Evolutionary conservation across 2,113 vertebrate species (phyloP), one percentile per base, ranked within the genome.

Genomic region (Scomber scombrus): DNA sequence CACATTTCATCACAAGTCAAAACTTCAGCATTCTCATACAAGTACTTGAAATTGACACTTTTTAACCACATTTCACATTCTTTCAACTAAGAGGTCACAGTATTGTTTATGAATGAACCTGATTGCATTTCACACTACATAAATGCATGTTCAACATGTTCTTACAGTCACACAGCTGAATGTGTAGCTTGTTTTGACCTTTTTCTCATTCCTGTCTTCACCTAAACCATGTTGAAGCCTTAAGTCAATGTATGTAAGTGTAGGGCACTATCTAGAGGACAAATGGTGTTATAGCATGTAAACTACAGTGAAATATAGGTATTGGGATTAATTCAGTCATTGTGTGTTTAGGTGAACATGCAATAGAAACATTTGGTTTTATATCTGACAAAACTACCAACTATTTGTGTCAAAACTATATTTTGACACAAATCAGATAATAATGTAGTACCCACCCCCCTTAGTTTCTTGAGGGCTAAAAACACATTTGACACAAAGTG

Each of bases 191-290:
- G 18, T 47, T 47, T 14, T 67, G 29, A 9, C 19, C 45, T 57
- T 46, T 75, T 12, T 26, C 40, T n/a, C 11, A 3, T 60, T 51
- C 1, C 0, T 9, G 15, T 46, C 2, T 21, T 5, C 6, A 61
- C 18, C 11, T 16, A 2, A 71, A 31, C 7, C 16, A 49, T 12
- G 19, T 2, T 45, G 58, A 40, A 3, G 47, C 14, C 19, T 26
- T 0, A 23, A 43, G 11, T 31, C 1, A 40, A 40, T 7, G 34
- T 40, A 29, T 18, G 9, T 34, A 45, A 34, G 16, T 64, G 21
- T 34, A 60, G 15, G 2, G 60, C 76, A 13, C 66, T 8, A 29
- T 61, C 65, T 49, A 50, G 34, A 71, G 40, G 71, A 60, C 26
- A 70, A 45, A 50, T 1, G 13, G 31, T 49, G 65, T 21, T 31